Evolutionary conservation across 2,113 vertebrate genomes (phyloP).

Genomic region (Notothenia coriiceps): DNA sequence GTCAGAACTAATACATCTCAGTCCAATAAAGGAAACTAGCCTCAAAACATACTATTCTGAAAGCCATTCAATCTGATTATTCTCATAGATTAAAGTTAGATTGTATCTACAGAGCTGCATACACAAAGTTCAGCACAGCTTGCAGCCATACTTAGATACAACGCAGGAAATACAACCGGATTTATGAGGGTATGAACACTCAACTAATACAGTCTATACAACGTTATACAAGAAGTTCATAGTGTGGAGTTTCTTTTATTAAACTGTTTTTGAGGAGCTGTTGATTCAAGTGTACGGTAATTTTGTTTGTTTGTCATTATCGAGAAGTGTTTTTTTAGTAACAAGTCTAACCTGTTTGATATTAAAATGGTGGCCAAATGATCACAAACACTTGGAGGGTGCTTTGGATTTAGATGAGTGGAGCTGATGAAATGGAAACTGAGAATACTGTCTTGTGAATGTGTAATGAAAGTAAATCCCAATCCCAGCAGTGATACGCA

Average conservation of each 20-base stretch:
- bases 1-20: not conserved
- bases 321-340: constrained; percentile 23
- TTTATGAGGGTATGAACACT: not conserved
- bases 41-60: no score
- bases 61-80: no score
- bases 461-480: no score
- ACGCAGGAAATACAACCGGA: not conserved
- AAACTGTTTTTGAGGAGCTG: not conserved
- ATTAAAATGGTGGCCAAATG: not conserved
- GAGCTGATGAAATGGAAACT: not conserved
- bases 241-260: not conserved
- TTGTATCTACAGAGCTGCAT: no score
- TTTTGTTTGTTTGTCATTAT: not conserved
- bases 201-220: not conserved
- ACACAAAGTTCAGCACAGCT: no score
- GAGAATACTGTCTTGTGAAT: no score
- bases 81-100: no score
- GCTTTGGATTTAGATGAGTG: not conserved
- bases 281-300: constrained; percentile 2
- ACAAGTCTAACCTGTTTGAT: not conserved
- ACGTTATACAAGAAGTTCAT: not conserved
- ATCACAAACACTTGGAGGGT: not conserved
- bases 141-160: no score
- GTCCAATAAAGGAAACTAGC: no score
- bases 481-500: no score